Percentiles rank a stretch among this genome's conserved stretches.
phyloP scores from a whole-genome alignment of 2,888 invertebrate genomes.

The Nesidiocoris tenuis region DNA sequence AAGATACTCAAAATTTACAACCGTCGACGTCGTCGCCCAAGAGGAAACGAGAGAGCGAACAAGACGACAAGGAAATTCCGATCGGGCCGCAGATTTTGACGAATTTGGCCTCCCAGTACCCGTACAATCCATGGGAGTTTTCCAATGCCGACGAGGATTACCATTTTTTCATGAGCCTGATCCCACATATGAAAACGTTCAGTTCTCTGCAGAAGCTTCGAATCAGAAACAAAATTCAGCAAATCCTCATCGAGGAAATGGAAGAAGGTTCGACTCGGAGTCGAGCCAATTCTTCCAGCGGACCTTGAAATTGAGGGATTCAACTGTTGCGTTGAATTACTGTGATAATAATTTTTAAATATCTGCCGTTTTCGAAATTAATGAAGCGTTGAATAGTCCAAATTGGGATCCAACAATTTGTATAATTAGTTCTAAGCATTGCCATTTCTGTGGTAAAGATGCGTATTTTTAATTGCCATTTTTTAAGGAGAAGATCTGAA shows the following conservation, averaged over 20 bases:
- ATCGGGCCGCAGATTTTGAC: not conserved
- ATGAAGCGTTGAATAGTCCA: too few relatives aligned
- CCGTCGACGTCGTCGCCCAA: slow-evolving; percentile 10
- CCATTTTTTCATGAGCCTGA: slow-evolving; percentile 38
- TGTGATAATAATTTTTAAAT: too few relatives aligned
- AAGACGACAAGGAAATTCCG: not conserved
- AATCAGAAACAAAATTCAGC: slow-evolving; percentile 24
- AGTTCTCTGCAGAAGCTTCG: slow-evolving; percentile 16
- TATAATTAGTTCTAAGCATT: too few relatives aligned
- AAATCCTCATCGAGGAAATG: slow-evolving; percentile 33
- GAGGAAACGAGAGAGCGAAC: slow-evolving; percentile 4
- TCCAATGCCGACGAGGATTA: slow-evolving; percentile 29
- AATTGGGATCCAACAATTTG: too few relatives aligned
- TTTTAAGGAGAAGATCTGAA: too few relatives aligned
- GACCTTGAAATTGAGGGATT: too few relatives aligned
- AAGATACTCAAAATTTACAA: not conserved
- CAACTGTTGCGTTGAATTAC: too few relatives aligned
- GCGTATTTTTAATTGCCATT: too few relatives aligned
- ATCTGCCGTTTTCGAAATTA: too few relatives aligned
- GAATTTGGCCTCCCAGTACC: not conserved
- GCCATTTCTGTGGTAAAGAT: too few relatives aligned
- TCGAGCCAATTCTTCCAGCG: slow-evolving; percentile 14
- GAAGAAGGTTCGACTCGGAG: not conserved
- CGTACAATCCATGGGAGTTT: not conserved
- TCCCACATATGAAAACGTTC: slow-evolving; percentile 32